phyloP scores from a whole-genome alignment of 2,797 vertebrate genomes.

The Sus cebifrons region DNA sequence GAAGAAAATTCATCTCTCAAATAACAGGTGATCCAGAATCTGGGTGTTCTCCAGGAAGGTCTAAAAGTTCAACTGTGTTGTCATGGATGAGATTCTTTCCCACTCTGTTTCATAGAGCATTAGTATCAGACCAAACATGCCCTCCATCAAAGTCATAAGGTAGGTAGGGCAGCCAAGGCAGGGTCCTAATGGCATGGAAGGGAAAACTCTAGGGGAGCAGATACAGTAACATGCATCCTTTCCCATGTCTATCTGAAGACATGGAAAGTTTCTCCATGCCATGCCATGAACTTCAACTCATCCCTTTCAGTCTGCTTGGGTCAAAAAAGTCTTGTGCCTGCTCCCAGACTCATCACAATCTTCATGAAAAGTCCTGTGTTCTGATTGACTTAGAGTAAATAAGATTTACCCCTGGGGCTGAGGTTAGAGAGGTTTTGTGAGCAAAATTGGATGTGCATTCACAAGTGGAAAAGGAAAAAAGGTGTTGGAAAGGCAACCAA shows the following conservation, averaged over 20 bases:
- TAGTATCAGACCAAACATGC: neutral
- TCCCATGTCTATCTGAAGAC: neutral
- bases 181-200: neutral
- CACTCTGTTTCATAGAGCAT: neutral
- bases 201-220: neutral
- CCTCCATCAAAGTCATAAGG: neutral
- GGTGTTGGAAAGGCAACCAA: neutral
- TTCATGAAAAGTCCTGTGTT: slow-evolving; percentile 15
- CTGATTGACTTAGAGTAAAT: slow-evolving; percentile 16
- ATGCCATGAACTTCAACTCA: neutral
- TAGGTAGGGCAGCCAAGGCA: neutral
- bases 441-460: neutral
- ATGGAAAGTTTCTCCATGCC: neutral
- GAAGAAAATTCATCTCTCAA: slow-evolving; percentile 27
- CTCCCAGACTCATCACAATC: slow-evolving; percentile 3
- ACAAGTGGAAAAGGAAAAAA: neutral
- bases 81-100: neutral
- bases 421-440: neutral
- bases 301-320: neutral
- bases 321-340: neutral
- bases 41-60: neutral
- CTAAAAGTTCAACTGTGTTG: neutral
- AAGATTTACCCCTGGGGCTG: neutral
- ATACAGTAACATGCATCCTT: neutral
- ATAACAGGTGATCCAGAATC: neutral